A percentile compares a stretch with the other conserved stretches of the same genome.
Evolutionary conservation across 2,797 vertebrate genomes (phyloP).

Genomic region (Kryptolebias ocellatus): DNA sequence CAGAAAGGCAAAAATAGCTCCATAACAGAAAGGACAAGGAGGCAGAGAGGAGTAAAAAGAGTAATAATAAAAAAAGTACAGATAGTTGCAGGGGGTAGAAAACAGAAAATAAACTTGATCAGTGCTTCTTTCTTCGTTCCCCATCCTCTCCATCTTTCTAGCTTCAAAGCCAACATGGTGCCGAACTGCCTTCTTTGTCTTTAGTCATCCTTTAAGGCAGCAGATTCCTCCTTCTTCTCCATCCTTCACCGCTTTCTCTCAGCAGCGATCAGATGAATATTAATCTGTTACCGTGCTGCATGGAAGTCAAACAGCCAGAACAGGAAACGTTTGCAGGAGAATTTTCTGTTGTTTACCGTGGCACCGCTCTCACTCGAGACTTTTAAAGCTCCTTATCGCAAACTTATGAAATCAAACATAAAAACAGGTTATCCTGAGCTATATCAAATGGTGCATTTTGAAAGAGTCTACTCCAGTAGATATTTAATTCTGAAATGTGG

Average conservation of each 20-base stretch:
- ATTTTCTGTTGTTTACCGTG: constrained; percentile 39
- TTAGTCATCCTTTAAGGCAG: constrained; percentile 37
- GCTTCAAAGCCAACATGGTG: constrained; percentile 31
- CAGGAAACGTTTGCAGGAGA: constrained; percentile 11
- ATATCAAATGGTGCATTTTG: too few species aligned
- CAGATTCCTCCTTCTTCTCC: constrained; percentile 20
- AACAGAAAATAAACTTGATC: constrained; percentile 1
- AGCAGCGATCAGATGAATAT: constrained; percentile 34
- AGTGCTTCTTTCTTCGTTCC: constrained; percentile 9
- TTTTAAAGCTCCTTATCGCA: neutral
- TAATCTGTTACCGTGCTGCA: constrained; percentile 27
- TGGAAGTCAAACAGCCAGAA: constrained; percentile 12
- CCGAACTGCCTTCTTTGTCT: constrained; percentile 34
- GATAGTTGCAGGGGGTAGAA: constrained; percentile 28
- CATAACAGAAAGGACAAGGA: constrained; percentile 12
- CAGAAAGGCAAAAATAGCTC: constrained; percentile 39
- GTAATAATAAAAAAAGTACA: neutral
- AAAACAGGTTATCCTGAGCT: too few species aligned
- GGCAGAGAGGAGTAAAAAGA: neutral
- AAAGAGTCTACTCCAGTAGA: too few species aligned
- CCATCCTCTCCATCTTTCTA: constrained; percentile 4
- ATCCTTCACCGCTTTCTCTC: constrained; percentile 5
- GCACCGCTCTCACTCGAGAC: constrained; percentile 19
- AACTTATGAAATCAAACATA: too few species aligned
- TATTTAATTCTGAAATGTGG: too few species aligned